These are phyloP conservation scores for Rotaria magnacalcarata DNA, from an alignment of 2,888 invertebrate genomes.

Conservation along the genomic window DNA sequence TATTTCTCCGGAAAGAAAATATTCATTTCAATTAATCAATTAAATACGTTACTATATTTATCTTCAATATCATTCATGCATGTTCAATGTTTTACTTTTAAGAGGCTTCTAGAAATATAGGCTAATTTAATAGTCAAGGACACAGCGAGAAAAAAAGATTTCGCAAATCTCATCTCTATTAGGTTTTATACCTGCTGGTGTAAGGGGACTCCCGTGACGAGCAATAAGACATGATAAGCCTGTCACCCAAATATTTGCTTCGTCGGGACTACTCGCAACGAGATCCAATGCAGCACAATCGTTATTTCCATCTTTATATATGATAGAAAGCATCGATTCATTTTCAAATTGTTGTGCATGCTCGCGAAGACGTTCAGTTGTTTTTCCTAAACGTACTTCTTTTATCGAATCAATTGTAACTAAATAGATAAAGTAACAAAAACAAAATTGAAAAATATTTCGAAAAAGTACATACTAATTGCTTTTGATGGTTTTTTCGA, in stretches of 20 bases:
- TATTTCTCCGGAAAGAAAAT: too few relatives aligned
- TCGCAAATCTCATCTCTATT: too few relatives aligned
- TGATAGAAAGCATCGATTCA: slow-evolving; percentile 65
- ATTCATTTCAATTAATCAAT: too few relatives aligned
- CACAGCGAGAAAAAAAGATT: too few relatives aligned
- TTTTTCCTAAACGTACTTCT: slow-evolving; percentile 64
- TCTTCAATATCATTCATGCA: too few relatives aligned
- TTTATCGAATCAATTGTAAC: slow-evolving; percentile 63
- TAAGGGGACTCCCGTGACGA: slow-evolving; percentile 47
- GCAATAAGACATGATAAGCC: slow-evolving; percentile 61
- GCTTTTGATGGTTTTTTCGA: slow-evolving; percentile 65
- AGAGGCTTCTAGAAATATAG: too few relatives aligned
- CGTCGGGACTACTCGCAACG: slow-evolving; percentile 63
- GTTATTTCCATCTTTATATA: slow-evolving; percentile 62
- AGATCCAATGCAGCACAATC: slow-evolving; percentile 63
- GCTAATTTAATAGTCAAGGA: too few relatives aligned
- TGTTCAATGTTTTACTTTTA: too few relatives aligned
- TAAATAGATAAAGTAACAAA: slow-evolving; percentile 50
- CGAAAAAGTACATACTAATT: slow-evolving; percentile 56
- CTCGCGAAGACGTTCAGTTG: slow-evolving; percentile 62
- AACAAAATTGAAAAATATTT: not conserved
- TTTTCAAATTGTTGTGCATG: slow-evolving; percentile 61
- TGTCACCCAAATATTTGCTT: slow-evolving; percentile 65
- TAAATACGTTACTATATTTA: too few relatives aligned
- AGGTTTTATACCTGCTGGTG: not conserved